These are phyloP conservation scores for Mythimna lalbum DNA, from an alignment of 2,888 invertebrate genomes.

Conservation along the genomic window DNA sequence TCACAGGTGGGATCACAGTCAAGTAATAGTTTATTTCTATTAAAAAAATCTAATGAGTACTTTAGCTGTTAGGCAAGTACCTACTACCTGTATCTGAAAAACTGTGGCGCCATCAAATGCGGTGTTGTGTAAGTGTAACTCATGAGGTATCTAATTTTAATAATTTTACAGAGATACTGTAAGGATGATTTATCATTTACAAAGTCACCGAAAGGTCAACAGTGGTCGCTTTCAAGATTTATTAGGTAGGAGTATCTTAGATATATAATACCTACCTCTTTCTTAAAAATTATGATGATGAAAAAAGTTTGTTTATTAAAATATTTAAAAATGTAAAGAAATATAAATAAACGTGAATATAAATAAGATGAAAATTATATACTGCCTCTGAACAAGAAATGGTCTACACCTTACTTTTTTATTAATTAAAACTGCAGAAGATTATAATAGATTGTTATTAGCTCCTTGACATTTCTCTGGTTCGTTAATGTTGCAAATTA, in stretches of 20 bases:
- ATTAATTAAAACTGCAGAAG: constrained; percentile 15
- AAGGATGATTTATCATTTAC: constrained; percentile 25
- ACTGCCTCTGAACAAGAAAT: neutral
- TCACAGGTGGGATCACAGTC: too few relatives aligned
- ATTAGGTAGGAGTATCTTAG: neutral
- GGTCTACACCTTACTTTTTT: neutral
- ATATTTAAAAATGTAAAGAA: too few relatives aligned
- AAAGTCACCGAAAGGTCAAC: neutral
- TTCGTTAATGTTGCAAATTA: constrained; percentile 1
- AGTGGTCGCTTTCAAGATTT: neutral
- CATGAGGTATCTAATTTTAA: constrained; percentile 11
- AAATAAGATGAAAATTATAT: neutral
- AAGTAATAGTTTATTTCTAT: too few relatives aligned
- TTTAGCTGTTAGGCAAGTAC: constrained; percentile 2
- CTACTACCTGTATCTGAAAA: neutral
- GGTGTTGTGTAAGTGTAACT: constrained; percentile 14
- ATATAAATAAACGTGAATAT: too few relatives aligned
- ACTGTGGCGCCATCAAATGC: constrained; percentile 15
- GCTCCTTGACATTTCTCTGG: constrained; percentile 27
- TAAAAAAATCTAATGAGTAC: neutral
- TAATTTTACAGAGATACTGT: constrained; percentile 23
- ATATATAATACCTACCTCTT: too few relatives aligned
- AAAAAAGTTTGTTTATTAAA: too few relatives aligned
- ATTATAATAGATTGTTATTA: constrained; percentile 15
- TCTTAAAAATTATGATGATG: too few relatives aligned